Evolutionary conservation across 2,888 invertebrate genomes (phyloP).

Genomic region (Drosophila flavopinicola): DNA sequence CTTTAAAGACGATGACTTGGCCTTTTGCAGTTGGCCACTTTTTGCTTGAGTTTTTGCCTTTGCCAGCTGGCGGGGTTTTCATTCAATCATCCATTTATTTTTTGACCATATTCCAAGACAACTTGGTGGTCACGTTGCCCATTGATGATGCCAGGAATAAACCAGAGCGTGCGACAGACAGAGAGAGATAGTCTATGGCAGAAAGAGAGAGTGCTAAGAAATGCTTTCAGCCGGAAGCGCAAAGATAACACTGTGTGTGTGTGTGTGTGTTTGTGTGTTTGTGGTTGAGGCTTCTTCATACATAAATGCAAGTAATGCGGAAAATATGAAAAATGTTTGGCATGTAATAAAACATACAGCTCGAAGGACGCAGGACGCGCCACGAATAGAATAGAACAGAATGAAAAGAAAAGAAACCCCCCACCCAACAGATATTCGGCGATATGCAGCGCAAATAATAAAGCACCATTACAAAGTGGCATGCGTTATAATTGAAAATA

Average conservation of each 20-base stretch:
- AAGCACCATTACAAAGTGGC: conserved; percentile 64
- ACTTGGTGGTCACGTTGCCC: conserved; percentile 78
- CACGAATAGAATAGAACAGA: conserved; percentile 28
- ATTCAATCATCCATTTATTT: conserved; percentile 80
- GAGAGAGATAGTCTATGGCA: conserved; percentile 10
- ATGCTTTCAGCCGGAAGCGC: conserved; percentile 82
- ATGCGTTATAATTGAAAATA: conserved; percentile 73
- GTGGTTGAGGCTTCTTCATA: conserved; percentile 67
- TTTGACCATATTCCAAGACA: conserved; percentile 77
- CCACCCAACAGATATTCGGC: conserved; percentile 9
- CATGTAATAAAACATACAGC: conserved; percentile 63
- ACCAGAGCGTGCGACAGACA: conserved; percentile 8
- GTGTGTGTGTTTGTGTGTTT: conserved; percentile 25
- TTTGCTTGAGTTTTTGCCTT: conserved; percentile 55
- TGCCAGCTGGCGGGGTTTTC: conserved; percentile 78
- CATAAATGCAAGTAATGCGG: conserved; percentile 78
- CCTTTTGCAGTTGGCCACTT: conserved; percentile 66
- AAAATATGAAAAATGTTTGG: conserved; percentile 77
- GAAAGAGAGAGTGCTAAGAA: conserved; percentile 61
- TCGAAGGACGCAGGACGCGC: conserved; percentile 41
- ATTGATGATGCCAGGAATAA: conserved; percentile 59
- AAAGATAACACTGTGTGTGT: conserved; percentile 72
- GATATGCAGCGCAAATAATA: conserved; percentile 66
- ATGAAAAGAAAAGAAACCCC: conserved; percentile 6
- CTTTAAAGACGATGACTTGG: conserved; percentile 79